phyloP scores from a whole-genome alignment of 2,888 invertebrate species.

The Sialis lutaria region DNA sequence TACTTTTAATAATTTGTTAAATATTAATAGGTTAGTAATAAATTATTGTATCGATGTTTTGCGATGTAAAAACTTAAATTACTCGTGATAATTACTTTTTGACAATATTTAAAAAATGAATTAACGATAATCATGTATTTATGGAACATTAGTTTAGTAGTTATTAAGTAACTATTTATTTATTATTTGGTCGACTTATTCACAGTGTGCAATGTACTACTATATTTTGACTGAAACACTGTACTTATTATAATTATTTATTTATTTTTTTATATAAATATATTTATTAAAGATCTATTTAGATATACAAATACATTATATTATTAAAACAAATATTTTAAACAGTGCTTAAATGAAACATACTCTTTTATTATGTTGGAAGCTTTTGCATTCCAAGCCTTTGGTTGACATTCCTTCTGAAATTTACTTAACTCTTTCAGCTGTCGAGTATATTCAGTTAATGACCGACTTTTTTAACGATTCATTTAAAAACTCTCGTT shows the following conservation, averaged over 20 bases:
- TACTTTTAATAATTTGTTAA: too few relatives aligned
- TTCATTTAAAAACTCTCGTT: too few relatives aligned
- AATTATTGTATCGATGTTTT: too few relatives aligned
- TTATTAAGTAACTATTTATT: conserved; percentile 4
- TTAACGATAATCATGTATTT: background rate
- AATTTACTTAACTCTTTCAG: conserved; percentile 7
- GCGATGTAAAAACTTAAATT: too few relatives aligned
- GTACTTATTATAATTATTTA: background rate
- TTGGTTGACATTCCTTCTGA: conserved; percentile 12
- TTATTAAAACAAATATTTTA: background rate
- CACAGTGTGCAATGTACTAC: conserved; percentile 25
- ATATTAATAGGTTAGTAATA: too few relatives aligned
- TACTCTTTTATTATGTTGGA: background rate
- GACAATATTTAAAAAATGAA: background rate
- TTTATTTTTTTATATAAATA: background rate
- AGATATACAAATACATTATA: background rate
- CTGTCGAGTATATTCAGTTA: background rate
- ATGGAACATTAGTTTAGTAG: conserved; percentile 5
- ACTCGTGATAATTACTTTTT: too few relatives aligned
- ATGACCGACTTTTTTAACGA: too few relatives aligned
- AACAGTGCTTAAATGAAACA: background rate
- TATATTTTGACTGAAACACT: background rate
- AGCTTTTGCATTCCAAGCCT: conserved; percentile 12
- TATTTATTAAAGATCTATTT: background rate
- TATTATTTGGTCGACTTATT: conserved; percentile 20